phyloP scores from a whole-genome alignment of 2,888 invertebrate genomes.

The Elgonia sp. region DNA sequence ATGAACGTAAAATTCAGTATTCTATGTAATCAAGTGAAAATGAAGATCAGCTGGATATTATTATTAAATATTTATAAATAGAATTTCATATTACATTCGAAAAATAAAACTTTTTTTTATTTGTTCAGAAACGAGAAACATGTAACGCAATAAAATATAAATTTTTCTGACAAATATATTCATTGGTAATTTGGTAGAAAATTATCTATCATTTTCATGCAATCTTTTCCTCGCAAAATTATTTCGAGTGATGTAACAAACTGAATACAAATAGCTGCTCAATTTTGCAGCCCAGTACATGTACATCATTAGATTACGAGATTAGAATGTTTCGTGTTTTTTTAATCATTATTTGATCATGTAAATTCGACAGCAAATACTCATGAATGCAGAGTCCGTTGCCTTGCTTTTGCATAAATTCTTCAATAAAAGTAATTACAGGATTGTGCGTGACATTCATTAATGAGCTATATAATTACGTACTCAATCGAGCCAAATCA shows the following conservation, averaged over 20 bases:
- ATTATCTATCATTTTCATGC: no score
- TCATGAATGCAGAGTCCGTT: conserved; percentile 44
- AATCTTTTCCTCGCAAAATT: background rate
- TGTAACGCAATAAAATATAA: no score
- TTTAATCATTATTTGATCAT: conserved; percentile 45
- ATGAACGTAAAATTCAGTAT: no score
- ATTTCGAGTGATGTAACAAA: background rate
- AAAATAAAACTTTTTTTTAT: no score
- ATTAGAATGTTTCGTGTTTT: conserved; percentile 26
- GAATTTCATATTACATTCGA: no score
- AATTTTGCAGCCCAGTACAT: background rate
- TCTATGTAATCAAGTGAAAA: no score
- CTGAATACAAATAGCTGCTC: background rate
- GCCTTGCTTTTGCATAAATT: conserved; percentile 38
- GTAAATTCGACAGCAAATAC: conserved; percentile 28
- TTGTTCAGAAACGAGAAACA: no score
- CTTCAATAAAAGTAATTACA: conserved; percentile 59
- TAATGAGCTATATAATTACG: conserved; percentile 65
- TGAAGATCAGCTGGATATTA: no score
- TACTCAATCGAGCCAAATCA: conserved; percentile 37
- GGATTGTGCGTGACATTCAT: conserved; percentile 62
- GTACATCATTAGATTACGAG: conserved; percentile 2
- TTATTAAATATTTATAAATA: no score
- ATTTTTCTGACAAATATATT: no score
- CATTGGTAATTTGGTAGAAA: no score